Percentiles rank a stretch among this genome's conserved stretches.
Evolutionary conservation across 2,888 invertebrate species (phyloP).

Genomic region (Hypolimnas misippus): DNA sequence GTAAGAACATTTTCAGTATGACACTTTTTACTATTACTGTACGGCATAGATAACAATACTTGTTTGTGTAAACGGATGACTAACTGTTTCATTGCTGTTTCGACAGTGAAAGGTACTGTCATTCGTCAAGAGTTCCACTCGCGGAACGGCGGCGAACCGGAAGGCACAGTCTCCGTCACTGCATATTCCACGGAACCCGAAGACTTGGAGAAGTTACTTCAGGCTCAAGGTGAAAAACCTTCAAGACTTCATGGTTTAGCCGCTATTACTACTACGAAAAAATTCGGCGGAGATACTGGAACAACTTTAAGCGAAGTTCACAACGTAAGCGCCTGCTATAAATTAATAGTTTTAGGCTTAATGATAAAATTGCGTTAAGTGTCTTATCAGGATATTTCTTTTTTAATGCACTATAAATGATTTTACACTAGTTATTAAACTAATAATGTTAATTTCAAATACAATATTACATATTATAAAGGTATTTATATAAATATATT

Average conservation of each 20-base stretch:
- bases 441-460: no score
- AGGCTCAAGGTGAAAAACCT: slow-evolving; percentile 65
- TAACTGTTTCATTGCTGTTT: slow-evolving; percentile 41
- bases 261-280: slow-evolving; percentile 76
- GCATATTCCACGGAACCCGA: slow-evolving; percentile 87
- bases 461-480: no score
- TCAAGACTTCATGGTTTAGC: slow-evolving; percentile 75
- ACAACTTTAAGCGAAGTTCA: slow-evolving; percentile 64
- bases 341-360: slow-evolving; percentile 20
- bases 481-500: neutral
- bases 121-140: slow-evolving; percentile 87
- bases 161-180: slow-evolving; percentile 87
- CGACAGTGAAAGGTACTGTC: slow-evolving; percentile 88
- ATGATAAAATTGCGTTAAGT: neutral
- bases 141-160: slow-evolving; percentile 87
- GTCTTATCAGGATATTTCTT: neutral
- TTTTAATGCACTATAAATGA: no score
- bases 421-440: neutral
- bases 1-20: slow-evolving; percentile 3
- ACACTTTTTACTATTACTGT: slow-evolving; percentile 10
- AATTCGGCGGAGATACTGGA: slow-evolving; percentile 75
- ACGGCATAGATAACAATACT: slow-evolving; percentile 40
- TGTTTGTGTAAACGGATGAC: slow-evolving; percentile 44
- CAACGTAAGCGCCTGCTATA: slow-evolving; percentile 56
- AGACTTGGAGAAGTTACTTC: slow-evolving; percentile 75